These are phyloP conservation scores for Gastrophysa polygoni DNA, from an alignment of 2,888 invertebrate species.

Conservation along the genomic window DNA sequence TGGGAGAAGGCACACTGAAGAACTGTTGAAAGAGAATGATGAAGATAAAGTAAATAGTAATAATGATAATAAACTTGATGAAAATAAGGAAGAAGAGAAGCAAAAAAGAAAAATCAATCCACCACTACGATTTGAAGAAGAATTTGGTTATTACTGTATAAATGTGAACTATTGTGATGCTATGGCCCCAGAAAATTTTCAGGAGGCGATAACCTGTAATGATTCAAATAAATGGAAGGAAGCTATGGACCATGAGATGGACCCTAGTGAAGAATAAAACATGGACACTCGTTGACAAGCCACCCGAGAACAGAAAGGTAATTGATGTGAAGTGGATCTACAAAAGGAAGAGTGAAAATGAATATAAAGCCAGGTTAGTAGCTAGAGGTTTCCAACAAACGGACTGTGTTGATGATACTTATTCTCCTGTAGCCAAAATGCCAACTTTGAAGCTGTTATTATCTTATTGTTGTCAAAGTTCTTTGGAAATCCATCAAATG, in stretches of 20 bases:
- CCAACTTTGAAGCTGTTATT: constrained; percentile 17
- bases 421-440: constrained; percentile 28
- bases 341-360: constrained; percentile 24
- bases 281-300: constrained; percentile 28
- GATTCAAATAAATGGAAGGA: constrained; percentile 19
- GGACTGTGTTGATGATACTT: constrained; percentile 24
- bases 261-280: constrained; percentile 31
- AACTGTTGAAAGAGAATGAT: too few relatives aligned
- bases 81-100: neutral
- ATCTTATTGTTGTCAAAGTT: constrained; percentile 22
- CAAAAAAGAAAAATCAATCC: too few relatives aligned
- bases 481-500: constrained; percentile 26
- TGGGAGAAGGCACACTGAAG: neutral
- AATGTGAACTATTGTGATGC: neutral
- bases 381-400: constrained; percentile 28
- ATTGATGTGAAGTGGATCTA: constrained; percentile 27
- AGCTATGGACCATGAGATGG: constrained; percentile 30
- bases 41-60: too few relatives aligned
- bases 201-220: neutral
- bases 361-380: constrained; percentile 18
- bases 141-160: constrained; percentile 8
- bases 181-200: neutral
- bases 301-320: constrained; percentile 26
- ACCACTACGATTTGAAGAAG: constrained; percentile 4
- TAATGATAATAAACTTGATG: neutral